Evolutionary conservation across 2,797 vertebrate genomes (phyloP).

Genomic region (Taenioides sp.): DNA sequence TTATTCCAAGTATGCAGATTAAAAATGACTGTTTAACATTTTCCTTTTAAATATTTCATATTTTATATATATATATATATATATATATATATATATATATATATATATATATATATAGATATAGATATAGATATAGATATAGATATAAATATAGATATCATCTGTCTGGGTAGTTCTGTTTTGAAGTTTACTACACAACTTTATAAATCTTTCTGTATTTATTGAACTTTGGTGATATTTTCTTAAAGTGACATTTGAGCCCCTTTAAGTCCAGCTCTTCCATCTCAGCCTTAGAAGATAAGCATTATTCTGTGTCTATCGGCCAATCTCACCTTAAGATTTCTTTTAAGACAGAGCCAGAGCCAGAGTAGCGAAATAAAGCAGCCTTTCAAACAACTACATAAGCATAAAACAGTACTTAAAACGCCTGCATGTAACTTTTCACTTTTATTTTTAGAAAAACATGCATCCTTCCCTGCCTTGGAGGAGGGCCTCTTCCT

Average conservation of each 20-base stretch:
- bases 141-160: too few relatives aligned
- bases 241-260: constrained; percentile 8
- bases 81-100: too few relatives aligned
- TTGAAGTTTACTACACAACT: neutral
- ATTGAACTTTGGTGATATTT: neutral
- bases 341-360: neutral
- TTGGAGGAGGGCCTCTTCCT: too few relatives aligned
- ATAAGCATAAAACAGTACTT: neutral
- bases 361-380: neutral
- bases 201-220: neutral
- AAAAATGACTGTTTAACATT: too few relatives aligned
- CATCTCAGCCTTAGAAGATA: constrained; percentile 7
- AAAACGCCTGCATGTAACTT: too few relatives aligned
- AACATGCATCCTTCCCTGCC: too few relatives aligned
- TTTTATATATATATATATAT: too few relatives aligned
- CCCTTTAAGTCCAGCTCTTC: neutral
- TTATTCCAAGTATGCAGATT: too few relatives aligned
- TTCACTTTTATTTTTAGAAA: too few relatives aligned
- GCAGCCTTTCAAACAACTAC: neutral
- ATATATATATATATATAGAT: too few relatives aligned
- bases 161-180: neutral
- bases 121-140: too few relatives aligned
- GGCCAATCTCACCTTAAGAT: constrained; percentile 5
- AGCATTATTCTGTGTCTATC: constrained; percentile 18
- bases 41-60: too few relatives aligned